Base-by-base conservation (phyloP, 2,113 vertebrate genomes). In the Percopsis transmontana region DNA sequence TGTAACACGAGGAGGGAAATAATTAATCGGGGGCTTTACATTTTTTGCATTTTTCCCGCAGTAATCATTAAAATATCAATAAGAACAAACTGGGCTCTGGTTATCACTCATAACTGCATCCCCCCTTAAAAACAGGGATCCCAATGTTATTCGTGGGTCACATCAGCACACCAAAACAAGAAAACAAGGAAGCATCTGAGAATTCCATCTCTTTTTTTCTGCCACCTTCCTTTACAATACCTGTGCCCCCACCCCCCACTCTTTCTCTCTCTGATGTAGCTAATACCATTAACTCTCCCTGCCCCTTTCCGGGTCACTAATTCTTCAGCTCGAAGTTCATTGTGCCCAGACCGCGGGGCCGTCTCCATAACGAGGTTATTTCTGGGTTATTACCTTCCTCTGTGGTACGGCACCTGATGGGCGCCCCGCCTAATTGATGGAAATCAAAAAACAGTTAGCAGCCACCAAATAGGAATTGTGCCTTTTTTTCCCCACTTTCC, bases 351-450 rank as follows among this genome's bases (percentile, higher is more conserved):
- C 95, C 91, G 94, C 94, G 93, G 89, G 91, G 94, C 95, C 96
- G 95, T 96, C 96, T 96, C 92, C 95, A 94, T 96, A 98, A 98
- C 96, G 94, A 99, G 95, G 95, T 99, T 98, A 99, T 98, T 99
- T 98, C 97, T 97, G 96, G 96, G 95, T 98, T 97, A 98, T 99
- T 98, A 98, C 94, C 94, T 95, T 95, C 69, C 91, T 92, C 95
- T 92, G 91, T 94, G 94, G 94, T 95, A 93, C 92, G 94, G 93
- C 95, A 95, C 94, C 96, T 97, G 96, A 94, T 94, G 94, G 90
- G 92, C 93, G 92, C 93, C 92, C 88, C 91, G 91, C 88, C 91
- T 96, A 97, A 97, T 94, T 95, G 95, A 96, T 95, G 95, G 96
- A 95, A 97, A 97, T 99, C 95, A 33, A 97, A 95, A 95, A 93